These are phyloP conservation scores for Mus spretus DNA, from an alignment of 2,797 vertebrate species.

Conservation along the genomic window DNA sequence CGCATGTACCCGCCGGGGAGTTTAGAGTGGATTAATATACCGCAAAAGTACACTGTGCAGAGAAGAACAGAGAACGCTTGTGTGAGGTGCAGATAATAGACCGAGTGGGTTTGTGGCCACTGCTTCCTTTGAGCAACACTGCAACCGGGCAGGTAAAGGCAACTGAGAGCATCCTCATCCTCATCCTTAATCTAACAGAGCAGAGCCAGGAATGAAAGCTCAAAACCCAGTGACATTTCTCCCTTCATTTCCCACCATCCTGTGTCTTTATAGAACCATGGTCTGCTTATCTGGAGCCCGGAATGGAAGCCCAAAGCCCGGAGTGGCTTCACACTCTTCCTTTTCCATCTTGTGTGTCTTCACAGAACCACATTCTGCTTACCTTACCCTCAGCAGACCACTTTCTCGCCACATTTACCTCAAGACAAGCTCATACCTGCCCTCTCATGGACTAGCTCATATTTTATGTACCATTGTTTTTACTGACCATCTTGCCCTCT, in stretches of 20 bases:
- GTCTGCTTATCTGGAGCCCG: not conserved
- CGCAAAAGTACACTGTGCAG: not conserved
- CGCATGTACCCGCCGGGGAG: rapidly evolving
- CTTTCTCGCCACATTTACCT: not conserved
- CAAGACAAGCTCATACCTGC: not conserved
- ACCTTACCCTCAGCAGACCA: not conserved
- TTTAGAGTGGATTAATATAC: not conserved
- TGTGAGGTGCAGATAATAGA: not conserved
- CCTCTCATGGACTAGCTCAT: not conserved
- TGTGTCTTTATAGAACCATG: not conserved
- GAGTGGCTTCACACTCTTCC: not conserved
- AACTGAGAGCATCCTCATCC: not conserved
- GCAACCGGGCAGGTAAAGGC: not conserved
- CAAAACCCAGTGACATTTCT: not conserved
- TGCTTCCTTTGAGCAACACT: too few relatives aligned
- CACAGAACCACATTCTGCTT: not conserved
- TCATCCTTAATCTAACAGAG: not conserved
- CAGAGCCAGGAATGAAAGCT: not conserved
- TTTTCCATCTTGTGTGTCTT: not conserved
- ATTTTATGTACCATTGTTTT: not conserved
- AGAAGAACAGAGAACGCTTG: not conserved
- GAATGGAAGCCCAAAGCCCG: not conserved
- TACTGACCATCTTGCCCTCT: not conserved
- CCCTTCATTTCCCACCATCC: not conserved
- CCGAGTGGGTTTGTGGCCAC: not conserved